A percentile compares a stretch with the other conserved stretches of the same genome.
phyloP scores from a whole-genome alignment of 2,113 vertebrate genomes.

The Microcebus jonahi region DNA sequence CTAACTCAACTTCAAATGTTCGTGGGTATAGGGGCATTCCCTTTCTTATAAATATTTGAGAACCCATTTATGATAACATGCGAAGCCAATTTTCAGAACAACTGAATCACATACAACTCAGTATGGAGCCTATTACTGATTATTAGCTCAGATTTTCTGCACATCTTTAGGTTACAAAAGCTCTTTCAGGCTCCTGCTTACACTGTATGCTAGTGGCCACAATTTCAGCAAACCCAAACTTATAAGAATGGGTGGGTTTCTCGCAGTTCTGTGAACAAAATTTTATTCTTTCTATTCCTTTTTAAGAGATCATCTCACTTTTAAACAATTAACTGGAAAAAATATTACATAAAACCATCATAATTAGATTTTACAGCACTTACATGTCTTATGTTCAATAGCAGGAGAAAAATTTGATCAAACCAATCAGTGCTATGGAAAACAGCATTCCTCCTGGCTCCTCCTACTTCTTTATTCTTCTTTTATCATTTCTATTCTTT shows the following conservation, averaged over 20 bases:
- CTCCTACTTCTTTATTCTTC: not conserved
- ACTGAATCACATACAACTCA: not conserved
- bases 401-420: conserved; percentile 7
- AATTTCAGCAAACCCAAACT: not conserved
- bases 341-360: conserved; percentile 37
- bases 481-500: not conserved
- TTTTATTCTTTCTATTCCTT: conserved; percentile 28
- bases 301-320: conserved; percentile 65
- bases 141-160: not conserved
- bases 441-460: not conserved
- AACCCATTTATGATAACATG: not conserved
- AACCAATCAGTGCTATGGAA: conserved; percentile 1
- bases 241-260: not conserved
- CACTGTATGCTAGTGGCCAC: not conserved
- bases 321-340: conserved; percentile 71
- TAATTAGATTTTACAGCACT: conserved; percentile 45
- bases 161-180: not conserved
- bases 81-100: conserved; percentile 46
- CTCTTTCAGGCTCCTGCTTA: conserved; percentile 8
- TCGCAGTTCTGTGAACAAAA: not conserved
- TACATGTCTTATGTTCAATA: not conserved
- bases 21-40: not conserved
- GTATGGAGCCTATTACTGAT: not conserved
- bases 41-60: conserved; percentile 40
- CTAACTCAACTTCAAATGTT: conserved; percentile 50